Base-by-base conservation (phyloP, 2,797 vertebrate species). In the Sitta carolinensis region DNA sequence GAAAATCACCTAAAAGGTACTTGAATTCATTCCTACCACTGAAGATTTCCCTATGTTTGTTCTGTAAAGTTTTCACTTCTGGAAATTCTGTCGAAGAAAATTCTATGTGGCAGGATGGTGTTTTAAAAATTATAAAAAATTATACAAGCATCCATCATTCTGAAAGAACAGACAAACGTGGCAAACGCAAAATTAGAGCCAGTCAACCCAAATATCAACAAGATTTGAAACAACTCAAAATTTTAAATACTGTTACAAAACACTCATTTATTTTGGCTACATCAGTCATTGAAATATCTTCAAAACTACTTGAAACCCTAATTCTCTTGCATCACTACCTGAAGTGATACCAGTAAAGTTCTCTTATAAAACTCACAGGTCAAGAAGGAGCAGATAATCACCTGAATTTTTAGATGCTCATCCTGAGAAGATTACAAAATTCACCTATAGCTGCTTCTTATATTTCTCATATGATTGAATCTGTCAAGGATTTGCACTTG, bases 401-500 rank as follows among this genome's bases (percentile, higher is more conserved):
- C 42, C n/a, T 67, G 67, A 89, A 34, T 80, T 94, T 95, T 89
- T 22, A 83, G 75, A 72, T 73, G 23, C 36, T 88, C 52, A 86
- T 36, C 23, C 55, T 69, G 58, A 73, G 85, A 79, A 73, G 63
- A 67, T 45, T 45, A 72, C 13, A 19, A 38, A 55, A 81, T 63
- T 87, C 74, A 78, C 64, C 63, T 62, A 57, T 16, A 92, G 40
- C 42, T 80, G 48, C 63, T 83, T 94, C 74, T 92, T 89, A 68
- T 36, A 42, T 82, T 55, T 86, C 54, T 94, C 10, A 2, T 40
- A 11, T 48, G 79, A 91, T 47, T 80, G 58, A 89, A 87, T 88
- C 73, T 79, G 38, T 63, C 89, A 90, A 69, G 67, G 73, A 89
- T 89, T 91, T 86, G 78, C 95, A 95, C 88, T 59, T 70, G 74